Percentiles rank a stretch among this genome's conserved stretches.
These are phyloP conservation scores for Temnothorax curvispinosus DNA, from an alignment of 1,140 invertebrate genomes.

Conservation along the genomic window DNA sequence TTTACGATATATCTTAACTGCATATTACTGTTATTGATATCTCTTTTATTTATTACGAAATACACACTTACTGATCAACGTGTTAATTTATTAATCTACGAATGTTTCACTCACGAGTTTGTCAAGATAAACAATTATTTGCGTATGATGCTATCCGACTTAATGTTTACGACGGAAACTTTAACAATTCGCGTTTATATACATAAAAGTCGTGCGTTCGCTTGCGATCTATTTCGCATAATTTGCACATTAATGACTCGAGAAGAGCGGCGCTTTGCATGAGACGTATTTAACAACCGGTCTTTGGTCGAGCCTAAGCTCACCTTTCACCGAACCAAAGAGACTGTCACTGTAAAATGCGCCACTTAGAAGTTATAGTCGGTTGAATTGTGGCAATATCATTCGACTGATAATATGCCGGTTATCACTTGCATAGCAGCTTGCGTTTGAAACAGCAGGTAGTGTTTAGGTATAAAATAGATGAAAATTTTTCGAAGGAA, in stretches of 20 bases:
- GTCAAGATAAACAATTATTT: neutral
- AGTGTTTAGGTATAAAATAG: slow-evolving; percentile 1
- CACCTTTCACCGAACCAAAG: slow-evolving; percentile 69
- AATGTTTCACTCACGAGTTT: neutral
- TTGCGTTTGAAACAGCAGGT: neutral
- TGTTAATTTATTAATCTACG: slow-evolving; percentile 9
- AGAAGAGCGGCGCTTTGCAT: slow-evolving; percentile 17
- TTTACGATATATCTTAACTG: neutral
- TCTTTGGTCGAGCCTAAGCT: slow-evolving; percentile 65
- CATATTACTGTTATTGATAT: neutral
- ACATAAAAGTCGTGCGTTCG: neutral
- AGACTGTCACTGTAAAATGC: slow-evolving; percentile 25
- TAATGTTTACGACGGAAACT: neutral
- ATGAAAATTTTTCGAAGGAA: neutral
- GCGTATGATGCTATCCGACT: neutral
- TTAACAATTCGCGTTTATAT: neutral
- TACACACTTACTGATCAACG: neutral
- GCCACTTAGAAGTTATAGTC: neutral
- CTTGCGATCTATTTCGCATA: slow-evolving; percentile 34
- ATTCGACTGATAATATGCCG: neutral
- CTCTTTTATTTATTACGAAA: neutral
- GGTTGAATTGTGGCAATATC: slow-evolving; percentile 8
- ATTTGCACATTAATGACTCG: slow-evolving; percentile 37
- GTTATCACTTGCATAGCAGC: neutral
- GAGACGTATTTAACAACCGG: slow-evolving; percentile 39